Evolutionary conservation across 2,113 vertebrate genomes (phyloP).

Genomic region (Toxotes jaculatrix): DNA sequence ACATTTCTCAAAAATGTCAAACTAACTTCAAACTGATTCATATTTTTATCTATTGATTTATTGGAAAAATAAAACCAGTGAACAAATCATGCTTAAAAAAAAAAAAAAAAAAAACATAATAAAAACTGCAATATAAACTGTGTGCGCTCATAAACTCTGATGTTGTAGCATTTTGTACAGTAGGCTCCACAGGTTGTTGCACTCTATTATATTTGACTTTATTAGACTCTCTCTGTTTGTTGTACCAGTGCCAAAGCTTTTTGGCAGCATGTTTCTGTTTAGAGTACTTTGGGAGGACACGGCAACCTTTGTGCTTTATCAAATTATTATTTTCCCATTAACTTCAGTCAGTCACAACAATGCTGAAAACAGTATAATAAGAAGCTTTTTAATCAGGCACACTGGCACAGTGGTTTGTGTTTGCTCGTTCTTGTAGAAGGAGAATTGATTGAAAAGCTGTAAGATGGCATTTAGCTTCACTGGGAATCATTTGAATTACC

Average conservation of each 20-base stretch:
- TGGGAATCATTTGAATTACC: conserved; percentile 61
- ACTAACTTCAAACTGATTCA: too few species aligned
- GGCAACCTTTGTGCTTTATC: conserved; percentile 57
- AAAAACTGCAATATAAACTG: background rate
- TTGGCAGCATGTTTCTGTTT: conserved; percentile 38
- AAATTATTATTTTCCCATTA: conserved; percentile 72
- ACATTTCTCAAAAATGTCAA: too few species aligned
- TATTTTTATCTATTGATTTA: background rate
- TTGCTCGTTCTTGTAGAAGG: conserved; percentile 63
- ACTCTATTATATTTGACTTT: conserved; percentile 28
- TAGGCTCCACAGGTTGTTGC: conserved; percentile 7
- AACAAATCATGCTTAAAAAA: too few species aligned
- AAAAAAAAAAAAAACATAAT: background rate
- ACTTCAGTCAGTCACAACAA: conserved; percentile 48
- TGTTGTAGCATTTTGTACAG: background rate
- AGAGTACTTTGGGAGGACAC: conserved; percentile 42
- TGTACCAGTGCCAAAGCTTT: conserved; percentile 40
- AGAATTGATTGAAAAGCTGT: conserved; percentile 73
- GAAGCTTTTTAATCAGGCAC: conserved; percentile 65
- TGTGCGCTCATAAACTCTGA: background rate
- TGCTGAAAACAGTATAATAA: conserved; percentile 53
- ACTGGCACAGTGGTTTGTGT: conserved; percentile 54
- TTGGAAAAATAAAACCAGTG: background rate
- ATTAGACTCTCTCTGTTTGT: conserved; percentile 33
- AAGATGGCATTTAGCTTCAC: conserved; percentile 66